Conservation (phyloP, 1,140 invertebrate species). For the Lepidurus packardi region DNA sequence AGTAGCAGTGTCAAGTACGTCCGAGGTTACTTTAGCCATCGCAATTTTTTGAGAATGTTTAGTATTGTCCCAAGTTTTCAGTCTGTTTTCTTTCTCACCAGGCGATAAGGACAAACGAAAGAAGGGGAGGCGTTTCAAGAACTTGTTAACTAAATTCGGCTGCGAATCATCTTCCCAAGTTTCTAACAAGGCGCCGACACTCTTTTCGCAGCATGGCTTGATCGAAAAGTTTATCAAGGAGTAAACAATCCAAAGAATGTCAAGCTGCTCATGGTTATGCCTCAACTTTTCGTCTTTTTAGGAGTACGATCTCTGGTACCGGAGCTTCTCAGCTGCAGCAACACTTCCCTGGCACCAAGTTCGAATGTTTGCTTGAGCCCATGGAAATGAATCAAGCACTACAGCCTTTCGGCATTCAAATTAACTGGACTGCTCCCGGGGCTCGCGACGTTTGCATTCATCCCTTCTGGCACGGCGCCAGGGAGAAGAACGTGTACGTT, state of each 20-base stretch:
- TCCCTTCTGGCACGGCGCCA: not conserved
- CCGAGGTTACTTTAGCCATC: not conserved
- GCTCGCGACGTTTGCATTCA: not conserved
- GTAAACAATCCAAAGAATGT: not conserved
- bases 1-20: not conserved
- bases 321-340: not conserved
- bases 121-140: not conserved
- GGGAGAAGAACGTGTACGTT: not conserved
- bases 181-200: not conserved
- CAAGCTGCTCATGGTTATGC: not conserved
- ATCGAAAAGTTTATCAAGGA: not conserved
- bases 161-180: not conserved
- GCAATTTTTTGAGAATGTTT: not conserved
- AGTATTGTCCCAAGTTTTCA: not conserved
- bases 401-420: not conserved
- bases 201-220: not conserved
- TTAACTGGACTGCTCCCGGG: not conserved
- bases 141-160: not conserved
- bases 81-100: not conserved
- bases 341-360: not conserved
- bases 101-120: not conserved
- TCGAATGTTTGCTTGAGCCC: slow-evolving; percentile 3
- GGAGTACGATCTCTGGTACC: not conserved
- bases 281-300: not conserved
- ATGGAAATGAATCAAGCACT: not conserved